phyloP scores from a whole-genome alignment of 2,888 invertebrate species.

The Brachyptera risi region DNA sequence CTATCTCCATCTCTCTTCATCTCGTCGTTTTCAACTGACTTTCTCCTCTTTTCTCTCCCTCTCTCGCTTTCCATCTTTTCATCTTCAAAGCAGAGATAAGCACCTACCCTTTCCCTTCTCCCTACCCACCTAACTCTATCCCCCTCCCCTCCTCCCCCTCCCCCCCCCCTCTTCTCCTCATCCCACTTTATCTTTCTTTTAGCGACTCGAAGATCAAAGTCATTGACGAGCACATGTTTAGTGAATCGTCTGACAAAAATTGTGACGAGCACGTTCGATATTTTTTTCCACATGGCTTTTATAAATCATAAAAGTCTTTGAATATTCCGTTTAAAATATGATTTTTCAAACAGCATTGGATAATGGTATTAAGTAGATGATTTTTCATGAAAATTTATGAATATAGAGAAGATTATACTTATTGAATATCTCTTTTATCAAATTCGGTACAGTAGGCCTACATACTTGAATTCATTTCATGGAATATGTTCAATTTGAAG shows the following conservation, averaged over 20 bases:
- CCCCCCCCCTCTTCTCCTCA: not conserved
- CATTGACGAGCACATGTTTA: conserved; percentile 27
- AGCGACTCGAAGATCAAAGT: conserved; percentile 26
- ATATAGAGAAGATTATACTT: too few species aligned
- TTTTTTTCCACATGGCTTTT: not conserved
- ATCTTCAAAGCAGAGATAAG: conserved; percentile 19
- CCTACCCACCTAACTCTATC: too few species aligned
- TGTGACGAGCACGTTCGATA: conserved; percentile 14
- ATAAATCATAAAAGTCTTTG: conserved; percentile 1
- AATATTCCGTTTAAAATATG: not conserved
- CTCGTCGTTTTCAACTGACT: conserved; percentile 1
- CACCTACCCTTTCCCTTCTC: not conserved
- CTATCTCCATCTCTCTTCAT: conserved; percentile 1
- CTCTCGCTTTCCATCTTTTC: conserved; percentile 6
- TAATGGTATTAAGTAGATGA: not conserved
- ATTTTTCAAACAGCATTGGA: not conserved
- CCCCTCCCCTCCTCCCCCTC: too few species aligned
- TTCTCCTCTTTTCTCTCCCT: not conserved
- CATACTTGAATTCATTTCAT: too few species aligned
- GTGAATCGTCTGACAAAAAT: conserved; percentile 27
- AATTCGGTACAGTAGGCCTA: too few species aligned
- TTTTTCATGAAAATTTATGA: too few species aligned
- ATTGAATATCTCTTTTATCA: too few species aligned
- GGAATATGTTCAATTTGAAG: too few species aligned
- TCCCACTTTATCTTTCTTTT: conserved; percentile 13